Base-by-base conservation (phyloP, 1,140 invertebrate genomes). In the Zaprionus inermis region DNA sequence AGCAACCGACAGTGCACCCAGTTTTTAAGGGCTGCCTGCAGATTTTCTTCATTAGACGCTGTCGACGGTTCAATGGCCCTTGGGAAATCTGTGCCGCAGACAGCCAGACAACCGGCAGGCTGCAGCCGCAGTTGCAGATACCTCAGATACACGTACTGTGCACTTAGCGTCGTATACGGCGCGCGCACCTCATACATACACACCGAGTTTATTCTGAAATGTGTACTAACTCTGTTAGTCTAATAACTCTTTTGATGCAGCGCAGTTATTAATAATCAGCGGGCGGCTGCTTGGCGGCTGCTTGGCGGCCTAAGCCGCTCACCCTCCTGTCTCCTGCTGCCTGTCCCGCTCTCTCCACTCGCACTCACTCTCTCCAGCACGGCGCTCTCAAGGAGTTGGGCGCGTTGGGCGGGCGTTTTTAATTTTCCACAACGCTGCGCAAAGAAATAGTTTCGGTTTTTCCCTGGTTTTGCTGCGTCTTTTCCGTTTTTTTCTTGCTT, bases 351-450 rank as follows among this genome's bases (percentile, higher is more conserved):
- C 7, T n/a, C 10, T 30, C 54, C 54, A 18, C 41, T 61, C 60
- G 22, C 36, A 69, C 2, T 41, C 44, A 34, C 7, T 30, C 14
- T 7, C 20, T 63, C 30, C 22, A n/a, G n/a, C 38, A 22, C 28
- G 32, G n/a, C 16, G 49, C 28, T 51, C 46, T 51, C 30, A 66
- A 66, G 65, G 59, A 71, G 30, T 41, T n/a, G n/a, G n/a, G n/a
- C 11, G 20, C 38, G 16, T 20, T 51, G 64, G 38, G 32, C 58
- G 64, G 70, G 70, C 70, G 70, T 79, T 89, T 91, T 91, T 88
- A 91, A 91, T 91, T 91, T 91, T 91, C 83, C 88, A 91, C 88
- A 88, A 91, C 75, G 80, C 73, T 91, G 88, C 80, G 88, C 88
- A 91, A 91, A 91, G 88, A 88, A 91, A 88, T 91, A 91, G 88